Conservation (phyloP, 2,888 invertebrate genomes). For the Pteria penguin region DNA sequence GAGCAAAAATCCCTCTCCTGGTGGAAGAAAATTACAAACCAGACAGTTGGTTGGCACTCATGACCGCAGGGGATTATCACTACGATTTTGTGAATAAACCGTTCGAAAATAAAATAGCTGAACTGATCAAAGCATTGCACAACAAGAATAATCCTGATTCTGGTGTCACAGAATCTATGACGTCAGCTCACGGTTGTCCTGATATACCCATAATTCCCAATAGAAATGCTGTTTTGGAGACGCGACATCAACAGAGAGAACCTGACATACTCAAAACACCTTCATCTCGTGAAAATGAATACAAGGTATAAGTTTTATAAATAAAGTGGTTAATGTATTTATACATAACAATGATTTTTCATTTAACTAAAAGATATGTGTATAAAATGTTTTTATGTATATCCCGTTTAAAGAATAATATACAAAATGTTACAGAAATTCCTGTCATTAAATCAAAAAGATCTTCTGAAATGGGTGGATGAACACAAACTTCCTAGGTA, state of each 20-base stretch:
- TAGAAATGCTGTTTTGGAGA: neutral
- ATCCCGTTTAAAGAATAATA: too few species aligned
- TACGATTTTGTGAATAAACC: conserved; percentile 29
- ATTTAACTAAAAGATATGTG: too few species aligned
- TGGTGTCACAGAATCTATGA: neutral
- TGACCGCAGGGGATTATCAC: conserved; percentile 28
- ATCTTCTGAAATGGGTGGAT: conserved; percentile 9
- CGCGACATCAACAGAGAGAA: neutral
- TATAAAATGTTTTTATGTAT: too few species aligned
- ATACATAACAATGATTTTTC: too few species aligned
- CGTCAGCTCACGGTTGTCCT: neutral
- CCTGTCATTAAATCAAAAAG: neutral
- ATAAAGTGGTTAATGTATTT: too few species aligned
- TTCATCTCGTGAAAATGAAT: neutral
- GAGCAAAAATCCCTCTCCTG: conserved; percentile 6
- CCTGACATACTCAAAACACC: neutral
- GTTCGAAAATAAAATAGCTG: conserved; percentile 16
- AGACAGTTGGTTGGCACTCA: conserved; percentile 31
- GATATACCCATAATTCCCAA: neutral
- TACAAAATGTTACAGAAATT: conserved; percentile 26
- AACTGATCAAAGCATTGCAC: conserved; percentile 8
- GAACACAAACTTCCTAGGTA: conserved; percentile 16
- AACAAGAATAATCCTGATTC: neutral
- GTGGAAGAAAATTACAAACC: conserved; percentile 19
- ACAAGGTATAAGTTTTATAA: too few species aligned